phyloP scores from a whole-genome alignment of 2,888 invertebrate species.

The Tyria jacobaeae region DNA sequence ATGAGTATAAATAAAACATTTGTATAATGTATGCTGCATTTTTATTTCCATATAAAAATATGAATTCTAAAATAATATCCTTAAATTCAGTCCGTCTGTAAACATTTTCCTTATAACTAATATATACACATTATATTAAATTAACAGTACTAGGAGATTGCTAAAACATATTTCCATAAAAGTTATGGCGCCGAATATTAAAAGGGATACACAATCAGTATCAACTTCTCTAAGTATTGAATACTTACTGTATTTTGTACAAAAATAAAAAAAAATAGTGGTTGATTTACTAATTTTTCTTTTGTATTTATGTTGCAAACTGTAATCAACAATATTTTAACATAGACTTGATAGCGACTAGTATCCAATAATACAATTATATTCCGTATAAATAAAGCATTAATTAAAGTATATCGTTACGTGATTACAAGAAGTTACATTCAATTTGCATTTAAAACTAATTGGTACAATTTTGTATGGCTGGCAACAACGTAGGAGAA shows the following conservation, averaged over 20 bases:
- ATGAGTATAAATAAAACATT: slow-evolving; percentile 45
- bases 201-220: too few relatives aligned
- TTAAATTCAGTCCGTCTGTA: slow-evolving; percentile 46
- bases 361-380: slow-evolving; percentile 3
- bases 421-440: neutral
- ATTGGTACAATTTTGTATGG: neutral
- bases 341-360: slow-evolving; percentile 37
- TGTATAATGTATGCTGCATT: slow-evolving; percentile 28
- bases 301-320: too few relatives aligned
- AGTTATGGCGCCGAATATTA: too few relatives aligned
- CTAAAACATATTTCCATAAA: too few relatives aligned
- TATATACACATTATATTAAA: slow-evolving; percentile 27
- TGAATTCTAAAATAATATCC: slow-evolving; percentile 40
- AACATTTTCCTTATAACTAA: slow-evolving; percentile 32
- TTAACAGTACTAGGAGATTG: neutral
- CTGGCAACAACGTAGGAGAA: neutral
- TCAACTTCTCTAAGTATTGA: too few relatives aligned
- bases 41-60: slow-evolving; percentile 44
- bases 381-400: neutral
- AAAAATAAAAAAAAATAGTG: too few relatives aligned
- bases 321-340: neutral
- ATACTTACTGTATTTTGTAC: too few relatives aligned
- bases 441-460: neutral
- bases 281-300: too few relatives aligned
- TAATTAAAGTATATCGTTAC: neutral